Conservation (phyloP, 2,888 invertebrate genomes). For the Aleiodes leptofemur region DNA sequence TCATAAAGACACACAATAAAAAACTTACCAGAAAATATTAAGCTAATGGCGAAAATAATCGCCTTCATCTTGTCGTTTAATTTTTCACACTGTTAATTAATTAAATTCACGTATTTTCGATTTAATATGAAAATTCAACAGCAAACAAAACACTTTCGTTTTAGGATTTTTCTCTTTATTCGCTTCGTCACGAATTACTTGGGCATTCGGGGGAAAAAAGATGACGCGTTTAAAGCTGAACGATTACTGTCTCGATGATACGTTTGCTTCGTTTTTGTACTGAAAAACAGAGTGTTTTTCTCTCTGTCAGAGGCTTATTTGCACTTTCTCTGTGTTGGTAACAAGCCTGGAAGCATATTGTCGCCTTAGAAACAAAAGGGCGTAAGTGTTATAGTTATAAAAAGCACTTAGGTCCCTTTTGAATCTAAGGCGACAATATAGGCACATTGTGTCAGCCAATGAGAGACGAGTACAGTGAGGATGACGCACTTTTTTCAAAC, state of each 20-base stretch:
- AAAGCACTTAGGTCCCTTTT: too few species aligned
- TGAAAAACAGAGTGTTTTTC: neutral
- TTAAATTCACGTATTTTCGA: neutral
- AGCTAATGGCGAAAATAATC: slow-evolving; percentile 73
- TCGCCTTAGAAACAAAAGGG: too few species aligned
- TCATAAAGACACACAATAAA: slow-evolving; percentile 45
- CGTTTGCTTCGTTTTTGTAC: neutral
- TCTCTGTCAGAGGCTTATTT: neutral
- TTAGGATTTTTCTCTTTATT: neutral
- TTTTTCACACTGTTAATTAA: neutral
- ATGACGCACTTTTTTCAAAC: too few species aligned
- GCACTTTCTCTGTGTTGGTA: slow-evolving; percentile 12
- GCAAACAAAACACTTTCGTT: neutral
- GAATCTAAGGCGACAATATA: too few species aligned
- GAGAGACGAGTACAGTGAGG: neutral
- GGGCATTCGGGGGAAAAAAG: neutral
- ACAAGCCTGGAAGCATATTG: too few species aligned
- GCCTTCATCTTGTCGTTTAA: slow-evolving; percentile 70
- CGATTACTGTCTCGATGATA: slow-evolving; percentile 13
- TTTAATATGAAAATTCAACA: neutral
- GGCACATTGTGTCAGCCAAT: too few species aligned
- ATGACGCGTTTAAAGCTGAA: slow-evolving; percentile 20
- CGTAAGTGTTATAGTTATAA: too few species aligned
- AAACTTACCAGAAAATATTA: slow-evolving; percentile 75
- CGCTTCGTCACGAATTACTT: slow-evolving; percentile 16